A percentile compares a stretch with the other conserved stretches of the same genome.
phyloP scores from a whole-genome alignment of 2,113 vertebrate genomes.

The Alethe diademata region DNA sequence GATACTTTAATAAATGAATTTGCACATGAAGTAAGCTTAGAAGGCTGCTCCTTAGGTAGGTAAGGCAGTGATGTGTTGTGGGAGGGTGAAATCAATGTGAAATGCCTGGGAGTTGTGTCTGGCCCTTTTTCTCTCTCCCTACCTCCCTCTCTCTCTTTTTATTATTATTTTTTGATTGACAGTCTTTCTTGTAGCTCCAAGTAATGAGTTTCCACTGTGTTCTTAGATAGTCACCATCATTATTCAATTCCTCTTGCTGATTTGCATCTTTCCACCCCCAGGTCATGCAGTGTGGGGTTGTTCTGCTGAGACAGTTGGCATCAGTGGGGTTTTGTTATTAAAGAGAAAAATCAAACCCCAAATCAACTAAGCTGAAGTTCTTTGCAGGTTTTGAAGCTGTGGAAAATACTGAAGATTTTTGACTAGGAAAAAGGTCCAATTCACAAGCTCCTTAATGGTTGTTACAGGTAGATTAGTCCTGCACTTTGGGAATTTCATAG shows the following conservation, averaged over 20 bases:
- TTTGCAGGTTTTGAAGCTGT: neutral
- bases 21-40: neutral
- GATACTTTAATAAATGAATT: neutral
- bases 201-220: conserved; percentile 4
- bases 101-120: conserved; percentile 23
- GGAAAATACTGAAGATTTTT: neutral
- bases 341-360: neutral
- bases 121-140: neutral
- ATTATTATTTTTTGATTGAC: conserved; percentile 14
- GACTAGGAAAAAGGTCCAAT: neutral
- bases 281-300: conserved; percentile 25
- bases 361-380: neutral
- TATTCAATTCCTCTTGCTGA: conserved; percentile 69
- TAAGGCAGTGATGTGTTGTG: neutral
- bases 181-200: conserved; percentile 23
- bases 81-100: conserved; percentile 29
- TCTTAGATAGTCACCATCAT: conserved; percentile 8
- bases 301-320: neutral
- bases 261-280: conserved; percentile 30
- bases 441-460: neutral
- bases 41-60: neutral
- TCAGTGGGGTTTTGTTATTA: neutral
- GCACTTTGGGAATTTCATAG: neutral
- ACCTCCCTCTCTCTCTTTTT: neutral
- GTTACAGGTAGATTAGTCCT: neutral